Evolutionary conservation across 2,888 invertebrate species (phyloP), one percentile per base, ranked within the genome.

Genomic region (Drosophila paranaensis): DNA sequence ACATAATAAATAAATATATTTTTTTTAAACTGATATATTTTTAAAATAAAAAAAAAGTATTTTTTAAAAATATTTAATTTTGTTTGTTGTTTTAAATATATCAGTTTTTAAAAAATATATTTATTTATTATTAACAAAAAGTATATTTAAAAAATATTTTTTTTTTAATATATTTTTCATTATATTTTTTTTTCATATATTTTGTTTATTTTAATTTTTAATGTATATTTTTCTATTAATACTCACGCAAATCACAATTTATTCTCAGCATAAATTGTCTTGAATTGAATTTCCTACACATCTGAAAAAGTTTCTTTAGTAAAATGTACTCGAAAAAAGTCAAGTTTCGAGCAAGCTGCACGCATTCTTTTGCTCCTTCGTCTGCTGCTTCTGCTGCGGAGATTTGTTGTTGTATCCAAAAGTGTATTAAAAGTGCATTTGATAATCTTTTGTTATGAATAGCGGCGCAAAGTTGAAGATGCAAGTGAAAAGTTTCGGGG

Each of bases 361-460:
- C 6, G 48, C n/a, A 30, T 48, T 30, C n/a, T 6, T 30, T 6
- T 27, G 27, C 25, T 25, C 6, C 13, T 25, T 13, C 27, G 2
- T 4, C 27, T 27, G 5, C 25, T 14, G 14, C 30, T 30, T 9
- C 14, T 14, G 0, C 45, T 45, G 3, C 6, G 0, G 20, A 20
- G 5, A 13, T 35, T 13, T 46, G 43, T 37, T 61, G 35, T 45
- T 51, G 33, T 6, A 46, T 39, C 50, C 58, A 58, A 76, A 45
- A 45, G 64, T 73, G 53, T 60, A 69, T 64, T 60, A 62, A 61
- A 70, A 77, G 62, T 60, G 73, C 65, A 73, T 77, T 73, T 77
- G 62, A 77, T 77, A 69, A 76, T 77, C 77, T 73, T 77, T 73
- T 74, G 61, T 74, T 71, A 61, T 74, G 62, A 56, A 69, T 62